Evolutionary conservation across 2,113 vertebrate species (phyloP), one percentile per base, ranked within the genome.

Genomic region (Crocuta crocuta): DNA sequence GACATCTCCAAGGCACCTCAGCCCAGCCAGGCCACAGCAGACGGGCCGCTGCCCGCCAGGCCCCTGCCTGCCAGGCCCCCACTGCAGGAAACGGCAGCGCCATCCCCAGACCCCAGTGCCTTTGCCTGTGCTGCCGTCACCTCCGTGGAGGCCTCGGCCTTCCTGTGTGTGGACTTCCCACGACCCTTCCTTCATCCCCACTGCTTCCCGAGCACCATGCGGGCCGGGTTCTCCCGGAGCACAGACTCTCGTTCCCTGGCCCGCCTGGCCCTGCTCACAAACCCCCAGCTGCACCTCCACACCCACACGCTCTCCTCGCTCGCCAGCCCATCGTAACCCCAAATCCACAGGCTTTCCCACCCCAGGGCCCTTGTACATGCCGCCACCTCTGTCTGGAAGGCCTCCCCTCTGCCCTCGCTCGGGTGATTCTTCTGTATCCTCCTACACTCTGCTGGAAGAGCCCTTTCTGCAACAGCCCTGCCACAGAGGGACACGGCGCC

Each of bases 31-130:
- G 8, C 74, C 43, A 5, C 7, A 4, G 74, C 50, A 50, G 21
- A 35, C 16, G 39, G 15, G 0, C 15, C 11, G 0, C 50, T 7
- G 43, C 33, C 17, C 9, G 10, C 17, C 23, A 17, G 7, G 2
- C 6, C 13, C 5, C 0, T 50, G 0, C 24, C 24, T 45, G 45
- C 7, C 8, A 43, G 15, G 26, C 24, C 73, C 26, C 74, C 24
- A 17, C 45, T 1, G 45, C 73, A 15, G 73, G 39, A 45, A 39
- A 45, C 9, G 73, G 23, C 73, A 43, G 73, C 3, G 3, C 39
- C 24, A 43, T 11, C 12, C 24, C 73, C 12, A 74, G 73, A 7
- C 73, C 39, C 11, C 33, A 9, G 16, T 73, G 21, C 24, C 82
- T 61, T 43, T 19, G 6, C 26, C 48, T 16, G 45, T 48, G 63